Base-by-base conservation (phyloP, 2,797 vertebrate genomes). In the Xiphorhynchus erythropygius region DNA sequence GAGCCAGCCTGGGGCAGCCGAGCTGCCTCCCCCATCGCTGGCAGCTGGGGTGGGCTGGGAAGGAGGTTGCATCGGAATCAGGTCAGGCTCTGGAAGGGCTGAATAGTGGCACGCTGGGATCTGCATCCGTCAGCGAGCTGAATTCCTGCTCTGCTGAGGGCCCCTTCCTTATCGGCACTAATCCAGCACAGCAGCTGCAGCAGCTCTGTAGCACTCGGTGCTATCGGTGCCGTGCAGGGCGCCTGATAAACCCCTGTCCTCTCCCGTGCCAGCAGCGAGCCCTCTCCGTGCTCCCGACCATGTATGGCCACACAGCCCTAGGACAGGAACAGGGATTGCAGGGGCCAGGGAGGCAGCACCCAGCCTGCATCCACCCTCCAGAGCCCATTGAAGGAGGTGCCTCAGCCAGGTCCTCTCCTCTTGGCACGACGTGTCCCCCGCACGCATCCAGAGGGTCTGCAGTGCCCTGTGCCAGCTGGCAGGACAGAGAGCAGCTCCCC, bases 161-260 rank as follows among this genome's bases (percentile, higher is more conserved):
- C 92, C 92, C 88, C 90, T 90, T 78, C 52, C 95, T 96, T 95
- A 89, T 94, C 92, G 35, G 93, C 87, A 19, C 89, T 71, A 39
- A 70, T 89, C 86, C 90, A 89, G 93, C 27, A 0, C 84, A 1
- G 96, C 96, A 96, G 94, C 92, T 90, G 96, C 88, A 9, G 88
- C 84, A 2, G 74, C 77, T 91, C 90, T 1, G 55, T 8, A 5
- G 65, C 81, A 2, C 90, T 75, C 35, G 5, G 68, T 17, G 75
- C 90, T 89, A 22, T 79, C 87, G 15, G 89, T 5, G 86, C 80
- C 2, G 32, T 3, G 62, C 73, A 52, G 91, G 62, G 55, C 2
- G 3, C 68, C 50, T 3, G 49, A 81, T 91, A 86, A 84, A 75
- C 82, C 64, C 37, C 35, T 23, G 4, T 8, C 13, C 32, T 5